phyloP scores from a whole-genome alignment of 2,797 vertebrate species.

The Syndactyla subalaris region DNA sequence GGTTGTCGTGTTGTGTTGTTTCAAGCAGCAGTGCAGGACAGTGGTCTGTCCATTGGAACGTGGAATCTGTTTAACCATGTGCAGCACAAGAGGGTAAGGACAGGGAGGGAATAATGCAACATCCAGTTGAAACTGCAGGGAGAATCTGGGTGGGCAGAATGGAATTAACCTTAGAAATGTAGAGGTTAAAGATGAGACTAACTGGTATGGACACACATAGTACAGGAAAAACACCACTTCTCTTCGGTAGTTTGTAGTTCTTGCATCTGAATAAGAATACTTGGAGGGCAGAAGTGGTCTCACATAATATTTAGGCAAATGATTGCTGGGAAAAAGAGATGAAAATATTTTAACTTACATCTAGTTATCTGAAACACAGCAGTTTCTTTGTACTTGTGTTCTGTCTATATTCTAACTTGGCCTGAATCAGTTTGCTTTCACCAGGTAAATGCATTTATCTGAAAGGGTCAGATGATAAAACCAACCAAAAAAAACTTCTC shows the following conservation, averaged over 20 bases:
- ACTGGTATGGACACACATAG: neutral
- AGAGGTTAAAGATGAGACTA: neutral
- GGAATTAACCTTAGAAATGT: neutral
- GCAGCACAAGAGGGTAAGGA: neutral
- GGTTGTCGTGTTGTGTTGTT: neutral
- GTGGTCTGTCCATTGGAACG: neutral
- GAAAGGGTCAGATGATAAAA: neutral
- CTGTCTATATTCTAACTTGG: accelerated
- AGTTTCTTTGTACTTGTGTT: neutral
- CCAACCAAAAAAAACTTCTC: neutral
- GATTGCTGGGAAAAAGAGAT: neutral
- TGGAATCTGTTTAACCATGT: neutral
- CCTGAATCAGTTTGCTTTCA: neutral
- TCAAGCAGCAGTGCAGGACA: neutral
- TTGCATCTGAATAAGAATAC: neutral
- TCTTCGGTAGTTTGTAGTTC: neutral
- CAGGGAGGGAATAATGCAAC: neutral
- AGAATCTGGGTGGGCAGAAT: neutral
- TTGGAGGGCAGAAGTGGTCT: neutral
- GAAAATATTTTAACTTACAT: neutral
- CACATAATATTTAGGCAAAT: neutral
- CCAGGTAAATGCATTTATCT: neutral
- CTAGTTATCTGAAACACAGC: neutral
- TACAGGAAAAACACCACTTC: neutral
- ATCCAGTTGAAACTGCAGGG: neutral